These are phyloP conservation scores for Papilio demoleus DNA, from an alignment of 2,888 invertebrate species.

Conservation along the genomic window DNA sequence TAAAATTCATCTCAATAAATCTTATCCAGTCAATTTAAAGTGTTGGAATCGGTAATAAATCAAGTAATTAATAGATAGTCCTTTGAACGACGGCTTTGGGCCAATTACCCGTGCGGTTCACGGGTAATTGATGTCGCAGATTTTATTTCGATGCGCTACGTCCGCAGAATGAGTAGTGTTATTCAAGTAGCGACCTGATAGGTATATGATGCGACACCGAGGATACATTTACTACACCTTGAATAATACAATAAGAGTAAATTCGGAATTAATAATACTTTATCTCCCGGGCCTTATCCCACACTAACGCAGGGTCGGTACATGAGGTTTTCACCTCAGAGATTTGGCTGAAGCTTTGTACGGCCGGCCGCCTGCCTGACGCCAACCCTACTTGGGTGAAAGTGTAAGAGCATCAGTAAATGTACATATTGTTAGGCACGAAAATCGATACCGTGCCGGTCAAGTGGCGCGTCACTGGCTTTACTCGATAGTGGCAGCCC, in stretches of 20 bases:
- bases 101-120: slow-evolving; percentile 50
- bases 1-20: slow-evolving; percentile 23
- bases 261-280: not conserved
- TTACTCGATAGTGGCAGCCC: no score
- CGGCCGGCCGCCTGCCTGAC: no score
- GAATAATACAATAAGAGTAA: not conserved
- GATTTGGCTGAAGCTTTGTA: no score
- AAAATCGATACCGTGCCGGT: no score
- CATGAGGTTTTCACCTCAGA: no score
- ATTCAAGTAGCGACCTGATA: slow-evolving; percentile 29
- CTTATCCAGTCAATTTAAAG: slow-evolving; percentile 22
- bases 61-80: slow-evolving; percentile 35
- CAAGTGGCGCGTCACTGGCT: no score
- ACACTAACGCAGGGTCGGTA: no score
- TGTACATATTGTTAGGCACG: no score
- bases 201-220: not conserved
- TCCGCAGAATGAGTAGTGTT: slow-evolving; percentile 42
- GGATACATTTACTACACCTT: not conserved
- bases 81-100: slow-evolving; percentile 29
- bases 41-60: slow-evolving; percentile 26
- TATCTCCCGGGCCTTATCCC: no score
- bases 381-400: no score
- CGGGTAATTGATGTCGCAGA: slow-evolving; percentile 50
- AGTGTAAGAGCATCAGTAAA: no score
- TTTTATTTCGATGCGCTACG: slow-evolving; percentile 47